phyloP scores from a whole-genome alignment of 1,140 invertebrate genomes.

The Eueides isabella region DNA sequence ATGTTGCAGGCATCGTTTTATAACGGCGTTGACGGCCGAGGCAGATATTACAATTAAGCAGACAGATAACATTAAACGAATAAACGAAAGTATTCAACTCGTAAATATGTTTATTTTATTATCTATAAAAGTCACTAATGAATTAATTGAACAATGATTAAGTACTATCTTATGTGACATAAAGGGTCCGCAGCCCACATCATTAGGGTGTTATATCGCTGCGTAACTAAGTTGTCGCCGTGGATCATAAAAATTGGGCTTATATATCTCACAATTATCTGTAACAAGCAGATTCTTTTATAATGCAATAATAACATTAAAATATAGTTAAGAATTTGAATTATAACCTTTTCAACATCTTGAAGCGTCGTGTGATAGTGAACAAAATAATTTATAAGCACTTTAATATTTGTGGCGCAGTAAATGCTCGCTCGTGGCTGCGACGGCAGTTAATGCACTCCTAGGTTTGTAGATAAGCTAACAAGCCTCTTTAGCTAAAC shows the following conservation, averaged over 20 bases:
- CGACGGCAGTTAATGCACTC: slow-evolving; percentile 70
- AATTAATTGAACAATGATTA: slow-evolving; percentile 81
- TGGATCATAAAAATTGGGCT: slow-evolving; percentile 57
- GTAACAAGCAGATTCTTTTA: slow-evolving; percentile 42
- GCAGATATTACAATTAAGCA: slow-evolving; percentile 60
- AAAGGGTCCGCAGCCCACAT: slow-evolving; percentile 49
- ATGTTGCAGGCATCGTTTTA: background rate
- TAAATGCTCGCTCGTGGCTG: slow-evolving; percentile 60
- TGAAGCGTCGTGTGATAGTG: background rate
- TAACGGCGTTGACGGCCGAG: slow-evolving; percentile 29
- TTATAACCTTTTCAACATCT: slow-evolving; percentile 13
- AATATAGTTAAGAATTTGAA: slow-evolving; percentile 34
- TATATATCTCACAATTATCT: slow-evolving; percentile 50
- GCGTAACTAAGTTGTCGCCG: slow-evolving; percentile 64
- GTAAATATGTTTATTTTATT: slow-evolving; percentile 76
- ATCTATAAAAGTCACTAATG: slow-evolving; percentile 80
- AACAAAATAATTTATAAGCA: slow-evolving; percentile 34
- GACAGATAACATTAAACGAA: slow-evolving; percentile 73
- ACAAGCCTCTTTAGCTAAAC: slow-evolving; percentile 78
- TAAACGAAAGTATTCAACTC: slow-evolving; percentile 73
- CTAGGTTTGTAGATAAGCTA: slow-evolving; percentile 76
- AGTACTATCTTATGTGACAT: slow-evolving; percentile 60
- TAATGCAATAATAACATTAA: slow-evolving; percentile 46
- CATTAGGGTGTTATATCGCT: slow-evolving; percentile 51
- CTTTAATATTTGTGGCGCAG: slow-evolving; percentile 49